phyloP scores from a whole-genome alignment of 2,888 invertebrate genomes.

The Amiota minor region DNA sequence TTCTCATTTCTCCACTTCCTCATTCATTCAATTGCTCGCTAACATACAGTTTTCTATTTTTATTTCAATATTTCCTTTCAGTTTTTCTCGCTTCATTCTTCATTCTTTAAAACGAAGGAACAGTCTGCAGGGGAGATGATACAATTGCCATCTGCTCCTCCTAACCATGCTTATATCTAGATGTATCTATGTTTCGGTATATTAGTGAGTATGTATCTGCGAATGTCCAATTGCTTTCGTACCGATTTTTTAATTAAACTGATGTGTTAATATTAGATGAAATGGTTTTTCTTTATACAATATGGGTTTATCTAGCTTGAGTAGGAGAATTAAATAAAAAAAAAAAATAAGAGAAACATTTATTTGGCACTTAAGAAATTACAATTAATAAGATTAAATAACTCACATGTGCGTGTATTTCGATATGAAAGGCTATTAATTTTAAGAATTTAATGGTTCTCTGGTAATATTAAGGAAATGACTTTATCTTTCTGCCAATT shows the following conservation, averaged over 20 bases:
- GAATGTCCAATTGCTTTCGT: slow-evolving; percentile 41
- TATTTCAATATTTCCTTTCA: slow-evolving; percentile 1
- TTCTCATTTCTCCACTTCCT: not conserved
- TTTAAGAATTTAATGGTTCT: no score
- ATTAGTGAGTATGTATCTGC: not conserved
- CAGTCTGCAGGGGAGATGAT: slow-evolving; percentile 45
- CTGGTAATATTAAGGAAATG: no score
- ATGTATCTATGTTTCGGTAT: not conserved
- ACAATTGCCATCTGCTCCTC: slow-evolving; percentile 42
- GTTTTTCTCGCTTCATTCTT: slow-evolving; percentile 43
- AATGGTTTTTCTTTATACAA: not conserved
- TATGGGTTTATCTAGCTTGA: no score
- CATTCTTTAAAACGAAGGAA: slow-evolving; percentile 53
- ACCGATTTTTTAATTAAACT: slow-evolving; percentile 63
- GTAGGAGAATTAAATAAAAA: not conserved
- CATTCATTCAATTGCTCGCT: slow-evolving; percentile 35
- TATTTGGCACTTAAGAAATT: not conserved
- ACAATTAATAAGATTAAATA: slow-evolving; percentile 15
- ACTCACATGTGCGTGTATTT: not conserved
- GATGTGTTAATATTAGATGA: slow-evolving; percentile 53
- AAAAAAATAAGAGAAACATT: no score
- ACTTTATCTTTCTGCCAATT: no score
- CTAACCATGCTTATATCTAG: slow-evolving; percentile 24
- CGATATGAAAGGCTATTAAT: not conserved
- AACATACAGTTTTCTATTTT: slow-evolving; percentile 24